Percentiles rank a stretch among this genome's conserved stretches.
Conservation (phyloP, 2,797 vertebrate species). For the Sebastolobus altivelis region DNA sequence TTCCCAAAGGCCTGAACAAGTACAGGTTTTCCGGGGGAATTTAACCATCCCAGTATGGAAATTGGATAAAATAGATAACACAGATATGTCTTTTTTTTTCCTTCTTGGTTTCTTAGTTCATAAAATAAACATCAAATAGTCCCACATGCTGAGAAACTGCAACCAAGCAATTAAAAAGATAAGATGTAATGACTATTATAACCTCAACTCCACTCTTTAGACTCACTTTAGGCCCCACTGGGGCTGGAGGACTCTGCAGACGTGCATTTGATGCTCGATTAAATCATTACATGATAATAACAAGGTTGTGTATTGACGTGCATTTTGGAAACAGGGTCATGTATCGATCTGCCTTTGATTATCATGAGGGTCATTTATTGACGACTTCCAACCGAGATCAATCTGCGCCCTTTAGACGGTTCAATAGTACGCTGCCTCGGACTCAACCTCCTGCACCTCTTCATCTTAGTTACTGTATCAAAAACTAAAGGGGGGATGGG, state of each 20-base stretch:
- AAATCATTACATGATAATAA: slow-evolving; percentile 72
- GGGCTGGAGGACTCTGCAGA: slow-evolving; percentile 13
- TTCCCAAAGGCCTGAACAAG: slow-evolving; percentile 26
- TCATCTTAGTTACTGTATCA: slow-evolving; percentile 58
- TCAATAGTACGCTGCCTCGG: slow-evolving; percentile 56
- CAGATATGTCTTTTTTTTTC: slow-evolving; percentile 8
- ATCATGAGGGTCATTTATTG: slow-evolving; percentile 73
- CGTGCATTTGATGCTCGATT: slow-evolving; percentile 47
- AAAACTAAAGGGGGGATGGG: slow-evolving; percentile 4
- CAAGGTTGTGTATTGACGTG: slow-evolving; percentile 59
- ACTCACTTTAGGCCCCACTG: background rate
- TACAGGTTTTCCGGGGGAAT: background rate
- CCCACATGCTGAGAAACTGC: background rate
- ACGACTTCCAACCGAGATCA: slow-evolving; percentile 57
- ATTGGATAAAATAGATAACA: slow-evolving; percentile 9
- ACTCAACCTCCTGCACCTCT: slow-evolving; percentile 48
- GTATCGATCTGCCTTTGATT: slow-evolving; percentile 75
- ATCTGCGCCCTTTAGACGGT: slow-evolving; percentile 56
- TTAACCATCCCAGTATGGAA: slow-evolving; percentile 5
- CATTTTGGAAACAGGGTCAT: slow-evolving; percentile 61
- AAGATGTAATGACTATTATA: background rate
- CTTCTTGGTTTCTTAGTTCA: slow-evolving; percentile 13
- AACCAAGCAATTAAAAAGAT: slow-evolving; percentile 3
- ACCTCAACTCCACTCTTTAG: slow-evolving; percentile 3
- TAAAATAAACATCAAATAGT: slow-evolving; percentile 27